These are phyloP conservation scores for Lampris megalopsis DNA, from an alignment of 2,113 vertebrate species.

Conservation along the genomic window DNA sequence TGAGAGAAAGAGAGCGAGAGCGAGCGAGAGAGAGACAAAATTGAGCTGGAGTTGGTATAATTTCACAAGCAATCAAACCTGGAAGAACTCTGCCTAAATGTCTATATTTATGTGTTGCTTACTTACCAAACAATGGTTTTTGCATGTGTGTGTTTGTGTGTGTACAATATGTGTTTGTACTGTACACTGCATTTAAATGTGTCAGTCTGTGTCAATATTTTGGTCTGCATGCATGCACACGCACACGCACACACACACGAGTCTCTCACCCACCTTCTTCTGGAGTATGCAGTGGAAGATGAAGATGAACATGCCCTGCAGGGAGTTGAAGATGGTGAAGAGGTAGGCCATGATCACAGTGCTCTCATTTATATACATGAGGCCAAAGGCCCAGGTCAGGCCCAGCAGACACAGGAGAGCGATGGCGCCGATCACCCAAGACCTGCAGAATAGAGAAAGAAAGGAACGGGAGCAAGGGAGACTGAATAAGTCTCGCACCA, in stretches of 20 bases:
- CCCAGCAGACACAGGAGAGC: slow-evolving; percentile 97
- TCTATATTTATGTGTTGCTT: slow-evolving; percentile 35
- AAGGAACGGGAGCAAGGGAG: background rate
- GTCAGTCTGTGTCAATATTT: slow-evolving; percentile 11
- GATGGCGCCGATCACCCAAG: slow-evolving; percentile 99
- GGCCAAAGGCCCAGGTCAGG: slow-evolving; percentile 97
- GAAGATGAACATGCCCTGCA: slow-evolving; percentile 99
- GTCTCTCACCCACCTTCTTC: slow-evolving; percentile 91
- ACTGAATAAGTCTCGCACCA: background rate
- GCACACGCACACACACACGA: background rate
- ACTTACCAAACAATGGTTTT: slow-evolving; percentile 28
- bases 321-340: slow-evolving; percentile 99
- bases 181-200: background rate
- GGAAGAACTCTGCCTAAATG: slow-evolving; percentile 30
- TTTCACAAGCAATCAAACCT: slow-evolving; percentile 49
- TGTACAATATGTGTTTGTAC: background rate
- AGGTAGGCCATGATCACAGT: slow-evolving; percentile 99
- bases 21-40: slow-evolving; percentile 20
- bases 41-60: slow-evolving; percentile 26
- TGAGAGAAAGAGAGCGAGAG: background rate
- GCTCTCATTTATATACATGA: slow-evolving; percentile 99
- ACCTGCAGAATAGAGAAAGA: slow-evolving; percentile 79
- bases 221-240: background rate
- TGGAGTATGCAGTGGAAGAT: slow-evolving; percentile 99
- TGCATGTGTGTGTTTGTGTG: background rate